Evolutionary conservation across 2,797 vertebrate genomes (phyloP), one percentile per base, ranked within the genome.

Genomic region (Perodicticus potto): DNA sequence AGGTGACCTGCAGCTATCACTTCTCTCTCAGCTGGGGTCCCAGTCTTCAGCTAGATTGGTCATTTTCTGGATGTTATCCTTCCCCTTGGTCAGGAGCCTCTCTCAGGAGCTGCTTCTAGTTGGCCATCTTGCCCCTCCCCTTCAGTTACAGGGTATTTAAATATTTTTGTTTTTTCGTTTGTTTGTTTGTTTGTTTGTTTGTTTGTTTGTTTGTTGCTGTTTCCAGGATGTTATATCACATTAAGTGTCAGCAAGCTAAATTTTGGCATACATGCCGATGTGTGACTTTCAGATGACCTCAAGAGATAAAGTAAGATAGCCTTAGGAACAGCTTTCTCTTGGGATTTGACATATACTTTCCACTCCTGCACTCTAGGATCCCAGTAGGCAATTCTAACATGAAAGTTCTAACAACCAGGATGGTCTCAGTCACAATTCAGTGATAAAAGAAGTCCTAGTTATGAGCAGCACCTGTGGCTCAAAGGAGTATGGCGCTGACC

Each of bases 191-290:
- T n/a, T n/a, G n/a, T n/a, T n/a, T n/a, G n/a, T n/a, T n/a, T n/a
- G n/a, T 10, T 45, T 45, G 10, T 45, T 83, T 63, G 37, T 11
- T 80, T 89, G 77, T 82, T 73, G 19, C 34, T 80, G 2, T 87
- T 49, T 40, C n/a, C 61, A 96, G 76, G 70, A 45, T 74, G 9
- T 65, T 45, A 34, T 19, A 29, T 63, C 43, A 70, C 74, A 76
- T 37, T 83, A 83, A 92, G 25, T 45, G n/a, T 94, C 69, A 84
- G 23, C 19, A 85, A 74, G 34, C 61, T 78, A 88, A 78, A 80
- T 78, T 27, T 29, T 22, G 45, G 32, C 20, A 5, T 45, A 63
- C 20, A 73, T 55, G 63, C 29, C 69, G 12, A 45, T 43, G 23
- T 7, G 25, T 92, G 74, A 25, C 16, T 61, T 86, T 63, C 59